Conservation (phyloP, 2,888 invertebrate species). For the Cheilosia scutellata region DNA sequence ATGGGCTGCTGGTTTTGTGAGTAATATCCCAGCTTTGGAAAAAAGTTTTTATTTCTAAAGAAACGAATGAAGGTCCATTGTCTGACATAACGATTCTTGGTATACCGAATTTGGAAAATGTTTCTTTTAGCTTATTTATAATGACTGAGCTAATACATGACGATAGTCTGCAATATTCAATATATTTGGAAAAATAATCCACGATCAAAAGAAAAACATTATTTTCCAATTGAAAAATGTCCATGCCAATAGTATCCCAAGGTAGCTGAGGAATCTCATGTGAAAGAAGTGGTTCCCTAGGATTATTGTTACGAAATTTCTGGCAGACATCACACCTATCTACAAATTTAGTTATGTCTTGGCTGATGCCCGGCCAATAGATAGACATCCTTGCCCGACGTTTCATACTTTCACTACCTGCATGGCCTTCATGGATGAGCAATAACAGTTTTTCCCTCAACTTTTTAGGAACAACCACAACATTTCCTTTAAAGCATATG, state of each 20-base stretch:
- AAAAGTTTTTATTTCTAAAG: slow-evolving; percentile 58
- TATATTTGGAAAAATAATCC: slow-evolving; percentile 46
- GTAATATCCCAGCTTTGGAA: slow-evolving; percentile 59
- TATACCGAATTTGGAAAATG: slow-evolving; percentile 58
- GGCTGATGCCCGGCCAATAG: slow-evolving; percentile 5
- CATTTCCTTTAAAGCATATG: slow-evolving; percentile 17
- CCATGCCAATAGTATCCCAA: slow-evolving; percentile 44
- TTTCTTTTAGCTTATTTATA: slow-evolving; percentile 38
- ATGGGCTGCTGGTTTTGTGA: slow-evolving; percentile 67
- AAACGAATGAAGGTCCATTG: slow-evolving; percentile 51
- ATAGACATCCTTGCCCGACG: slow-evolving; percentile 5
- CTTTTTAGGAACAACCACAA: neutral
- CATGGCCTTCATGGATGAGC: slow-evolving; percentile 19
- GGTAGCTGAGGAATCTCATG: slow-evolving; percentile 36
- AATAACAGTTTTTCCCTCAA: slow-evolving; percentile 1
- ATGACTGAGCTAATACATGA: slow-evolving; percentile 30
- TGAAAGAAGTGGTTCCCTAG: slow-evolving; percentile 36
- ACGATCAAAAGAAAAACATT: slow-evolving; percentile 45
- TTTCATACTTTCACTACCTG: slow-evolving; percentile 26
- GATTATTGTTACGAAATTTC: slow-evolving; percentile 51
- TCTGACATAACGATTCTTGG: slow-evolving; percentile 67
- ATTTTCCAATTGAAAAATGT: slow-evolving; percentile 64
- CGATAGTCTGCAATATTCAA: too few relatives aligned
- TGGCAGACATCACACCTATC: slow-evolving; percentile 61
- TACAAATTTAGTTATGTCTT: slow-evolving; percentile 48